Evolutionary conservation across 2,888 invertebrate species (phyloP).

Genomic region (Caenorhabditis becei): DNA sequence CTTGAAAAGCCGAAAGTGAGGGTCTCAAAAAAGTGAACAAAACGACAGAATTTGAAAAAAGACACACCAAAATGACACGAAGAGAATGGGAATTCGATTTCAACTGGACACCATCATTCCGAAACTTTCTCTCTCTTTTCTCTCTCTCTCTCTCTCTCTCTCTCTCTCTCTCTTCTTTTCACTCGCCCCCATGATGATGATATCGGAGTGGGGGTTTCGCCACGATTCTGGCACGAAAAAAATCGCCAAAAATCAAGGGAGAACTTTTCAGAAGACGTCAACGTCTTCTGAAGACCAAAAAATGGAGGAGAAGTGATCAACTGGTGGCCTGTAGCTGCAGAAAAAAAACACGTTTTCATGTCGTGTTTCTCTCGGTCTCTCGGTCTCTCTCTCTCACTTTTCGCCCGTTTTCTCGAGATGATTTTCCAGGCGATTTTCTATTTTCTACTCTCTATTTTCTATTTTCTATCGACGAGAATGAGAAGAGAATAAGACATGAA

Average conservation of each 20-base stretch:
- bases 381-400: background rate
- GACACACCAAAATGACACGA: background rate
- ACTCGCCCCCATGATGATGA: background rate
- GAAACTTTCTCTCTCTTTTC: background rate
- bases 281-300: background rate
- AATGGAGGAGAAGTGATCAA: background rate
- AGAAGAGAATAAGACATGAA: background rate
- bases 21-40: too few species aligned
- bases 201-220: background rate
- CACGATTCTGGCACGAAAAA: background rate
- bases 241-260: background rate
- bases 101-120: background rate
- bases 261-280: background rate
- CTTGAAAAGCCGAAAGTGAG: too few species aligned
- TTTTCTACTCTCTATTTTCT: too few species aligned
- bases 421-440: constrained; percentile 4
- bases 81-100: background rate
- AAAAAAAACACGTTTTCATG: background rate
- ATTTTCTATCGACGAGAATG: background rate
- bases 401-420: background rate
- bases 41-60: too few species aligned
- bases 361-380: background rate
- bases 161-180: background rate
- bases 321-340: background rate
- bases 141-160: constrained; percentile 2